Evolutionary conservation across 2,797 vertebrate genomes (phyloP).

Genomic region (Acipenser transmontanus): DNA sequence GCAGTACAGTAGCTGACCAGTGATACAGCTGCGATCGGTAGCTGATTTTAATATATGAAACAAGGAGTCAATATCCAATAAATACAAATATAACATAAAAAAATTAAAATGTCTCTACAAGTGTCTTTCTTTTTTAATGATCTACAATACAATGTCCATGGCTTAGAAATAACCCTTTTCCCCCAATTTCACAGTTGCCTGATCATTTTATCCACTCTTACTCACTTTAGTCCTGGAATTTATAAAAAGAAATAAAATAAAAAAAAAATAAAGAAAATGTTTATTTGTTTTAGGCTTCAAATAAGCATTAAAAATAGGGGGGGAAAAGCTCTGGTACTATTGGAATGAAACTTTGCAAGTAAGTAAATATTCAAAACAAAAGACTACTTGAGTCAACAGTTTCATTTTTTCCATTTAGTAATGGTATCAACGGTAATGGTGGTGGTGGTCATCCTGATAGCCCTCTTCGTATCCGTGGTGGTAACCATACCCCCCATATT

Average conservation of each 20-base stretch:
- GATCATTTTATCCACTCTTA: too few relatives aligned
- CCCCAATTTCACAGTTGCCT: neutral
- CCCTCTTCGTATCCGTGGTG: slow-evolving; percentile 90
- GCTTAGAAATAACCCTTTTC: slow-evolving; percentile 27
- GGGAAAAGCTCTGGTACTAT: slow-evolving; percentile 13
- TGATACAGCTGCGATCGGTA: slow-evolving; percentile 29
- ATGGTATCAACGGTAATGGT: slow-evolving; percentile 82
- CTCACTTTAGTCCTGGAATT: too few relatives aligned
- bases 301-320: neutral
- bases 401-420: slow-evolving; percentile 59
- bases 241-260: too few relatives aligned
- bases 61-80: slow-evolving; percentile 56
- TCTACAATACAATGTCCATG: slow-evolving; percentile 46
- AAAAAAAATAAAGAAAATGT: neutral
- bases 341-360: neutral
- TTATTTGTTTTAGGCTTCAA: neutral
- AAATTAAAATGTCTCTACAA: slow-evolving; percentile 27
- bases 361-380: neutral
- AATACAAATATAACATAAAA: slow-evolving; percentile 50
- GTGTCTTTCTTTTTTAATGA: slow-evolving; percentile 32
- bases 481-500: slow-evolving; percentile 93
- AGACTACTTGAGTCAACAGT: slow-evolving; percentile 9
- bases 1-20: slow-evolving; percentile 13
- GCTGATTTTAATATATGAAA: slow-evolving; percentile 22
- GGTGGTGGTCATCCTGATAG: slow-evolving; percentile 79